Evolutionary conservation across 1,140 invertebrate genomes (phyloP), one percentile per base, ranked within the genome.

Genomic region (Drosophila pseudoananassae): DNA sequence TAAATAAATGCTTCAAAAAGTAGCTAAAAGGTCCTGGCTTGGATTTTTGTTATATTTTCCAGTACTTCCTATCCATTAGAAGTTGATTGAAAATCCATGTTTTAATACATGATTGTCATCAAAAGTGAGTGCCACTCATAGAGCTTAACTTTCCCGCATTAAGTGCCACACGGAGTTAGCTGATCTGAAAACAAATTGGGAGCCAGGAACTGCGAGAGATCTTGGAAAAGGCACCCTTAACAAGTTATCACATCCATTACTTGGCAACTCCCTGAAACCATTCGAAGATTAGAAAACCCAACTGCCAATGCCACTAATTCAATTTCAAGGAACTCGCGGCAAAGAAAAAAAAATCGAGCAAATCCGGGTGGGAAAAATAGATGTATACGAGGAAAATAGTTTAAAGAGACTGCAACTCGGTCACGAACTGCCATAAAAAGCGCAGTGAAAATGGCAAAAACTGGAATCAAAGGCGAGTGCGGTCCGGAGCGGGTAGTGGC

Each of bases 341-440:
- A 68, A 38, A 68, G 33, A 49, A 73, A 73, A 84, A 47, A 59
- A 36, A 52, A 59, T 17, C 43, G 17, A 17, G 43, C 6, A 72
- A 40, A 47, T 46, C 71, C 45, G 68, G 29, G 36, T 38, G 43
- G 15, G 29, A 12, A 38, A 61, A 50, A 29, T 33, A 25, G 6
- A 46, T 14, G 15, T 33, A 25, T 20, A 47, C n/a, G 10, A 25
- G 27, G 53, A 45, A 54, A 49, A 74, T 60, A 75, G 83, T 58
- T 85, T 78, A 81, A 85, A 88, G 82, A 68, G 68, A 82, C 74
- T 87, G 78, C 82, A 85, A 88, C 70, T 88, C 83, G 78, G 83
- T 78, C 84, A 88, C 83, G 83, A 88, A 87, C 64, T 87, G 82
- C 74, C 78, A 85, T 85, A 87, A 87, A 87, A 87, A 87, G 82